Conservation (phyloP, 2,797 vertebrate genomes). For the Cuniculus paca region DNA sequence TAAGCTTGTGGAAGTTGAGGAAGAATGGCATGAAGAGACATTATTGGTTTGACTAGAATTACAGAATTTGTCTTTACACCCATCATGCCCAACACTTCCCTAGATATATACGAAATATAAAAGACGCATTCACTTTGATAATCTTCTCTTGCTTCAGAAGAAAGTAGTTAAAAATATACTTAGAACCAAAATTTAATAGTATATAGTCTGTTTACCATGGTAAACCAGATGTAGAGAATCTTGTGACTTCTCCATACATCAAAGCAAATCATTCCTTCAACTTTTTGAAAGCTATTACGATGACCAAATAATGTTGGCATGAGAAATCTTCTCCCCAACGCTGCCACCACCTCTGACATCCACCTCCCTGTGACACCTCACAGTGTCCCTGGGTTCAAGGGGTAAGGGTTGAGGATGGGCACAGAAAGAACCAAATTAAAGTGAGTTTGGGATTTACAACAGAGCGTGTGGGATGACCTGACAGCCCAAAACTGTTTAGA, state of each 20-base stretch:
- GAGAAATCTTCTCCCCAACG: background rate
- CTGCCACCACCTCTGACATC: background rate
- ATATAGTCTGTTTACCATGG: background rate
- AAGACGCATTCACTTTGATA: background rate
- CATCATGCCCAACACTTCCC: background rate
- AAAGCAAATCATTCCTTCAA: background rate
- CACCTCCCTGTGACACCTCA: background rate
- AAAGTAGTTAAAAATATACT: background rate
- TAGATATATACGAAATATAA: too few species aligned
- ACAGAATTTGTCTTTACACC: background rate
- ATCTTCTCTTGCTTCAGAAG: background rate
- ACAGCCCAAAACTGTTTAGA: background rate
- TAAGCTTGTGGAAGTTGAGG: background rate
- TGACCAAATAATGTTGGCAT: background rate
- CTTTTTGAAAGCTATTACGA: background rate
- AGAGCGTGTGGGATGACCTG: background rate
- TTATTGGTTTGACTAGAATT: background rate
- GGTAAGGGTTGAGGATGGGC: background rate
- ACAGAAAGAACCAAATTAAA: background rate
- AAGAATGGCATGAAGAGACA: background rate
- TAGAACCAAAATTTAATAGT: background rate
- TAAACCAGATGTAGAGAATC: background rate
- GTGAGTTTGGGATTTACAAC: background rate
- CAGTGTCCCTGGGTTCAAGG: background rate
- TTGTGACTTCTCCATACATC: background rate